Evolutionary conservation across 2,888 invertebrate species (phyloP).

Genomic region (Eumacrocentrus americanus): DNA sequence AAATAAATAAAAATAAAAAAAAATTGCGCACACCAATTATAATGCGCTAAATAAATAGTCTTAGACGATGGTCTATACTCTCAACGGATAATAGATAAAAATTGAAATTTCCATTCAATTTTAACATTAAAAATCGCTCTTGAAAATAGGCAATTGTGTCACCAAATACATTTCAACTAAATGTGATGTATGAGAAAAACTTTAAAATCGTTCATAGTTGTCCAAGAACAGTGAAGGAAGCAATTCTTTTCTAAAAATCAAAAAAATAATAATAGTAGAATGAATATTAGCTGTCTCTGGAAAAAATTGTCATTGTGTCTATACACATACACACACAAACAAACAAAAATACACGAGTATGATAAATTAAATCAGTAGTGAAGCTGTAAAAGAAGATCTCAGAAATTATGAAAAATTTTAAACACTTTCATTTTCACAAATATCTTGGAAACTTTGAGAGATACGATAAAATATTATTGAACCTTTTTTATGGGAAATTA

Average conservation of each 20-base stretch:
- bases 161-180: background rate
- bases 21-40: too few species aligned
- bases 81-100: too few species aligned
- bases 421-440: too few species aligned
- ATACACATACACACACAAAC: background rate
- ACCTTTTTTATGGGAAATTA: too few species aligned
- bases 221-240: background rate
- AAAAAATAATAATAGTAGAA: background rate
- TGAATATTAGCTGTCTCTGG: background rate
- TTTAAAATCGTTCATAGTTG: background rate
- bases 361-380: too few species aligned
- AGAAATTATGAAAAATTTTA: too few species aligned
- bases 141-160: background rate
- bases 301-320: too few species aligned
- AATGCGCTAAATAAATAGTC: conserved; percentile 14
- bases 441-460: too few species aligned
- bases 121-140: background rate
- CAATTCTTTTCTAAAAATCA: background rate
- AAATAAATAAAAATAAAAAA: conserved; percentile 5
- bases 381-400: too few species aligned
- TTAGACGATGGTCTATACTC: background rate
- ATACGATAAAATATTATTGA: too few species aligned
- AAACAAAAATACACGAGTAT: too few species aligned
- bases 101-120: too few species aligned
- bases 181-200: background rate